Base-by-base conservation (phyloP, 2,113 vertebrate species). In the Camelus dromedarius region DNA sequence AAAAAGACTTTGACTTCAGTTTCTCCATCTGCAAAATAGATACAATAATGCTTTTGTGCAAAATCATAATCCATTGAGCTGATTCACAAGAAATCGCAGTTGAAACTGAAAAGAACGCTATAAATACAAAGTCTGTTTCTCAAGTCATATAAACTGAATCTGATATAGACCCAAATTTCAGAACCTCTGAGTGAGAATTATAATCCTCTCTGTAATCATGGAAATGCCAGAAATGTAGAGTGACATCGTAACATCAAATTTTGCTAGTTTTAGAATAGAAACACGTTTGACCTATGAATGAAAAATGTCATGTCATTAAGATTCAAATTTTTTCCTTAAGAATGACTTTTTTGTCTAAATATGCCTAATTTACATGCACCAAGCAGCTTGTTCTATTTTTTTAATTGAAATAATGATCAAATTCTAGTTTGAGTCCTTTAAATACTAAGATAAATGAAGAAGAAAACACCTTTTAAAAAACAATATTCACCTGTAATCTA, bases 41-140 rank as follows among this genome's bases (percentile, higher is more conserved):
- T 70, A 84, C 77, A 67, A 60, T 52, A 95, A 38, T 95, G 32
- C 70, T 85, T 89, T 73, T 46, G 8, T 91, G 81, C 24, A 79
- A 60, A 46, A 79, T 84, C 35, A 52, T 72, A 64, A 30, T 50
- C 58, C 16, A 76, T 0, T 75, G 22, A 89, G 6, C 60, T 35
- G 26, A 77, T 52, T 11, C 42, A 67, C 0, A 13, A 66, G 30
- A 86, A 70, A 86, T 72, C 62, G 56, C 30, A 32, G 16, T 79
- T 30, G 20, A n/a, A 77, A 83, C 18, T 52, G 70, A 52, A 56
- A 88, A 76, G 28, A 28, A n/a, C 15, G 56, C 20, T 58, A 28
- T 32, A 79, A 32, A 64, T 92, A 9, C 26, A 69, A 42, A 22
- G 38, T 50, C 58, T 82, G 8, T 89, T 89, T 94, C n/a, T 62